Conservation (phyloP, 2,888 invertebrate species). For the Octonoba sinensis region DNA sequence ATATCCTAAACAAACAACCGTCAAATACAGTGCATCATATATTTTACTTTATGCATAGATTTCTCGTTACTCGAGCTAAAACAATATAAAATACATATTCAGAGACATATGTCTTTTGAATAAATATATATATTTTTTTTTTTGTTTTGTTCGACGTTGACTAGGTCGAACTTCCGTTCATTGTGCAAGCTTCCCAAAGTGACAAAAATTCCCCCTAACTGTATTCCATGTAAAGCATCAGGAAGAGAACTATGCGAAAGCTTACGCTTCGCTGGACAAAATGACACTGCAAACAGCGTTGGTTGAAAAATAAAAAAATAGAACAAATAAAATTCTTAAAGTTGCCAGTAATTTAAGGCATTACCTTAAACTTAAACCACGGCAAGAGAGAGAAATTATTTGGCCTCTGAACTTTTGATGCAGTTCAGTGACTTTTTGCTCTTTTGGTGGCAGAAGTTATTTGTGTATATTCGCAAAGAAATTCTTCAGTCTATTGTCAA, state of each 20-base stretch:
- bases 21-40: too few relatives aligned
- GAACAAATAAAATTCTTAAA: slow-evolving; percentile 3
- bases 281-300: slow-evolving; percentile 23
- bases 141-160: not conserved
- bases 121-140: not conserved
- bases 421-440: slow-evolving; percentile 36
- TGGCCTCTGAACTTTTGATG: slow-evolving; percentile 37
- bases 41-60: too few relatives aligned
- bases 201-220: slow-evolving; percentile 23
- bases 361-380: slow-evolving; percentile 19
- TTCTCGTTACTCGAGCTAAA: too few relatives aligned
- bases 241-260: slow-evolving; percentile 26
- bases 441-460: too few relatives aligned
- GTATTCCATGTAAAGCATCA: slow-evolving; percentile 38
- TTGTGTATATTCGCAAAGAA: too few relatives aligned
- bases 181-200: slow-evolving; percentile 4
- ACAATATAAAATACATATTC: slow-evolving; percentile 1
- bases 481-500: too few relatives aligned
- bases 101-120: slow-evolving; percentile 3
- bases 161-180: slow-evolving; percentile 18
- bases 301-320: not conserved
- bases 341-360: slow-evolving; percentile 21
- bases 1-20: too few relatives aligned
- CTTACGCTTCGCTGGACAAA: slow-evolving; percentile 32
- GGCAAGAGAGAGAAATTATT: slow-evolving; percentile 10